These are phyloP conservation scores for Yasuhikotakia modesta DNA, from an alignment of 2,797 vertebrate species.

Conservation along the genomic window DNA sequence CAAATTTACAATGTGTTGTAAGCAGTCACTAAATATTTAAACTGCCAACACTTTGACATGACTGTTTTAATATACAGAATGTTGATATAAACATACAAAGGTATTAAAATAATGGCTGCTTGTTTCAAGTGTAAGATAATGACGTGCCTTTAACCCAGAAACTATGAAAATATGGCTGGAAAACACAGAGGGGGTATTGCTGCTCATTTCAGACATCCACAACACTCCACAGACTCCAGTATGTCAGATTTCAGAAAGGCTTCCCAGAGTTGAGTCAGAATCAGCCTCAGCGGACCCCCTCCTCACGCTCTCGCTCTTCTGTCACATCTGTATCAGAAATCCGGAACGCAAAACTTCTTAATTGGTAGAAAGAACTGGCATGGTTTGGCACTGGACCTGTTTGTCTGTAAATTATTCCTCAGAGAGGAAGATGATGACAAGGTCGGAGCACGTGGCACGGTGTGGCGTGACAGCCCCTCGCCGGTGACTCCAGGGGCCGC, in stretches of 20 bases:
- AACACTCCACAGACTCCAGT: slow-evolving; percentile 13
- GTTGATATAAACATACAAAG: too few species aligned
- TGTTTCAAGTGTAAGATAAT: too few species aligned
- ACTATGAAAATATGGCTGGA: too few species aligned
- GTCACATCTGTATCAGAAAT: slow-evolving; percentile 33
- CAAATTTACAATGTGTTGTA: too few species aligned
- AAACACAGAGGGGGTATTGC: not conserved
- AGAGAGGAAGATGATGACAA: slow-evolving; percentile 29
- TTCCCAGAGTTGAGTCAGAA: slow-evolving; percentile 22
- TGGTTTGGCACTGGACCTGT: slow-evolving; percentile 26
- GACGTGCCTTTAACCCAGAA: too few species aligned
- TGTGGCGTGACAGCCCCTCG: slow-evolving; percentile 16
- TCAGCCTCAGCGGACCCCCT: slow-evolving; percentile 45
- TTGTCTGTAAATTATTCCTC: slow-evolving; percentile 45
- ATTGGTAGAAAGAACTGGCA: slow-evolving; percentile 45
- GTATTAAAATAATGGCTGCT: too few species aligned
- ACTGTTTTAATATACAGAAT: too few species aligned
- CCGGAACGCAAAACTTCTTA: slow-evolving; percentile 52
- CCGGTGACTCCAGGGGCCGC: slow-evolving; percentile 31
- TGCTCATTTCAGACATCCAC: not conserved
- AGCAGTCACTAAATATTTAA: too few species aligned
- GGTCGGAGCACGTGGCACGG: slow-evolving; percentile 11
- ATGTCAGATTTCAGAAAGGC: slow-evolving; percentile 43
- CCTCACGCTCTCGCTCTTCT: slow-evolving; percentile 34
- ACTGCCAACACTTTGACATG: too few species aligned